Percentiles rank a stretch among this genome's conserved stretches.
These are phyloP conservation scores for Cercocebus atys DNA, from an alignment of 2,113 vertebrate genomes.

Conservation along the genomic window DNA sequence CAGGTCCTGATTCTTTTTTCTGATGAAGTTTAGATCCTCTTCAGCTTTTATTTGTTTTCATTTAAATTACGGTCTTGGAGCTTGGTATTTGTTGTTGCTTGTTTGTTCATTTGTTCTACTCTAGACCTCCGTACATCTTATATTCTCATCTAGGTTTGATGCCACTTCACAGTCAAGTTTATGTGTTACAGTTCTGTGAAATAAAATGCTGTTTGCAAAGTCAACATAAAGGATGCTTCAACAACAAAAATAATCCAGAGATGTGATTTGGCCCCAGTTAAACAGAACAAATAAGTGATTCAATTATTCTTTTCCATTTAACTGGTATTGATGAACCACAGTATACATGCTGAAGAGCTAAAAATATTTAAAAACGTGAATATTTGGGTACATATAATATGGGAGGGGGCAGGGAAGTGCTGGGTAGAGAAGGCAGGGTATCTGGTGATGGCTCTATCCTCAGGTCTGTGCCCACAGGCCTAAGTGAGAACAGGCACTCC, in stretches of 20 bases:
- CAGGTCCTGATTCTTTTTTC: not conserved
- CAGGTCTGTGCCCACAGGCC: too few species aligned
- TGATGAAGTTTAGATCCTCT: not conserved
- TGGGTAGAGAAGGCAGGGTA: too few species aligned
- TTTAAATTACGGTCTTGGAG: not conserved
- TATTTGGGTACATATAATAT: not conserved
- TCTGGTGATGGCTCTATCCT: too few species aligned
- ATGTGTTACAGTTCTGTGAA: not conserved
- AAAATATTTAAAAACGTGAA: not conserved
- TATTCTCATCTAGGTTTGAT: not conserved
- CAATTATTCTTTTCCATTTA: not conserved
- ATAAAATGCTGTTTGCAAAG: not conserved
- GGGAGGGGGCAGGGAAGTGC: too few species aligned
- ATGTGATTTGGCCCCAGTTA: not conserved
- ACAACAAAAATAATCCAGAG: not conserved
- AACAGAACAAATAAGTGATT: not conserved
- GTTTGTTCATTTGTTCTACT: not conserved
- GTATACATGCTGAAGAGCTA: not conserved
- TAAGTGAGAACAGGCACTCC: too few species aligned
- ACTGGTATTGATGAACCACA: not conserved
- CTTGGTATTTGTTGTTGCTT: not conserved
- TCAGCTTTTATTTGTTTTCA: not conserved
- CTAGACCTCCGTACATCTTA: not conserved
- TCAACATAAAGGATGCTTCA: not conserved
- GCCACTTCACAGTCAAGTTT: not conserved